phyloP scores from a whole-genome alignment of 2,888 invertebrate genomes.

The Caenorhabditis macrosperma region DNA sequence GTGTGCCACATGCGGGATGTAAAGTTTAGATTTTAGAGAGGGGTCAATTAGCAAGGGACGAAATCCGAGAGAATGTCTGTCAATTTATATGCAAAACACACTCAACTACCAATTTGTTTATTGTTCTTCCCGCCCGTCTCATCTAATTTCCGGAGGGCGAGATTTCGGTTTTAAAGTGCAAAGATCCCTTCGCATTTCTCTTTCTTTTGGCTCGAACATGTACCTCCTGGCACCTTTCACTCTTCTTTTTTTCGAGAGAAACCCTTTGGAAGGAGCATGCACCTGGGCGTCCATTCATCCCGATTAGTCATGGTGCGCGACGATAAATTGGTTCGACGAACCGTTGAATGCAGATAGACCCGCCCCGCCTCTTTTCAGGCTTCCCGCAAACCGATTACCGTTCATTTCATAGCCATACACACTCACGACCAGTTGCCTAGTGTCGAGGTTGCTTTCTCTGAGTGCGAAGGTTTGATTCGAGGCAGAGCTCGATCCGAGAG shows the following conservation, averaged over 20 bases:
- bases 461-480: too few relatives aligned
- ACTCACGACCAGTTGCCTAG: not conserved
- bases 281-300: slow-evolving; percentile 35
- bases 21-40: slow-evolving; percentile 25
- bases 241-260: slow-evolving; percentile 5
- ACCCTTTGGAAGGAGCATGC: slow-evolving; percentile 25
- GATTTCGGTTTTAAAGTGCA: not conserved
- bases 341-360: not conserved
- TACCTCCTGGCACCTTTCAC: slow-evolving; percentile 30
- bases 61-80: slow-evolving; percentile 37
- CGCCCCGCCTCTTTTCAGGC: slow-evolving; percentile 37
- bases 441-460: not conserved
- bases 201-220: not conserved
- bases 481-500: too few relatives aligned
- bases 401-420: slow-evolving; percentile 20
- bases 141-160: slow-evolving; percentile 26
- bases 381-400: slow-evolving; percentile 51
- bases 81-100: slow-evolving; percentile 59
- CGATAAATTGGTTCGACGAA: slow-evolving; percentile 42
- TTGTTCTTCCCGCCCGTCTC: slow-evolving; percentile 4
- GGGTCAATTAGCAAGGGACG: slow-evolving; percentile 38
- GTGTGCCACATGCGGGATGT: slow-evolving; percentile 24
- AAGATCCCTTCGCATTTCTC: not conserved
- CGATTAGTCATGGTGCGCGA: slow-evolving; percentile 50
- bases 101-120: slow-evolving; percentile 45